A percentile compares a stretch with the other conserved stretches of the same genome.
Evolutionary conservation across 2,888 invertebrate genomes (phyloP).

Genomic region (Drosophila fungiperda): DNA sequence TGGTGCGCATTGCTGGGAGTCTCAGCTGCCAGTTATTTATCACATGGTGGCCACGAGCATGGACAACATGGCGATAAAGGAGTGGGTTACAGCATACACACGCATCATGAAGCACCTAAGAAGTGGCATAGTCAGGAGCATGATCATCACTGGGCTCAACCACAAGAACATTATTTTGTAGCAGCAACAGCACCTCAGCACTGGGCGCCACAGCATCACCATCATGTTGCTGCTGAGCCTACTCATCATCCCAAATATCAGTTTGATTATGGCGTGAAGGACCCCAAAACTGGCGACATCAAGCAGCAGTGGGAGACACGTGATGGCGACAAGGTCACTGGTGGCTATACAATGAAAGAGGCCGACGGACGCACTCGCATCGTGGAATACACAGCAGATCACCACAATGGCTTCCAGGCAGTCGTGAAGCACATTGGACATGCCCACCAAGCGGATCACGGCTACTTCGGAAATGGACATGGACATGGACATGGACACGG

Average conservation of each 20-base stretch:
- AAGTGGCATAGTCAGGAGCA: constrained; percentile 63
- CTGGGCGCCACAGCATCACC: constrained; percentile 65
- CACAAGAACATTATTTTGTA: constrained; percentile 74
- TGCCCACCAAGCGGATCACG: constrained; percentile 70
- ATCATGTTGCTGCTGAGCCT: constrained; percentile 80
- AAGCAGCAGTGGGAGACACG: constrained; percentile 86
- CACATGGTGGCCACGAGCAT: constrained; percentile 53
- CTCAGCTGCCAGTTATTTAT: constrained; percentile 61
- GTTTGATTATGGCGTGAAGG: constrained; percentile 86
- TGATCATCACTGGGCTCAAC: constrained; percentile 48
- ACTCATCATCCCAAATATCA: constrained; percentile 85
- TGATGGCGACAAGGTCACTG: constrained; percentile 86
- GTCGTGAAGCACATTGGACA: constrained; percentile 85
- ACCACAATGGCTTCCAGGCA: constrained; percentile 86
- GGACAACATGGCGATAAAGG: constrained; percentile 36
- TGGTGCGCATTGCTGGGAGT: constrained; percentile 61
- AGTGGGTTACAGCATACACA: constrained; percentile 70
- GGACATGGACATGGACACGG: constrained; percentile 8
- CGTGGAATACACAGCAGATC: constrained; percentile 86
- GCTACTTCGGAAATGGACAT: constrained; percentile 43
- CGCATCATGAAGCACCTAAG: constrained; percentile 64
- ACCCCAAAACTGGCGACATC: constrained; percentile 85
- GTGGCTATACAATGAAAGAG: constrained; percentile 85
- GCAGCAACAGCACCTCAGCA: constrained; percentile 36
- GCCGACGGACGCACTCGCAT: constrained; percentile 86